Conservation (phyloP, 2,113 vertebrate species). For the Tautogolabrus adspersus region DNA sequence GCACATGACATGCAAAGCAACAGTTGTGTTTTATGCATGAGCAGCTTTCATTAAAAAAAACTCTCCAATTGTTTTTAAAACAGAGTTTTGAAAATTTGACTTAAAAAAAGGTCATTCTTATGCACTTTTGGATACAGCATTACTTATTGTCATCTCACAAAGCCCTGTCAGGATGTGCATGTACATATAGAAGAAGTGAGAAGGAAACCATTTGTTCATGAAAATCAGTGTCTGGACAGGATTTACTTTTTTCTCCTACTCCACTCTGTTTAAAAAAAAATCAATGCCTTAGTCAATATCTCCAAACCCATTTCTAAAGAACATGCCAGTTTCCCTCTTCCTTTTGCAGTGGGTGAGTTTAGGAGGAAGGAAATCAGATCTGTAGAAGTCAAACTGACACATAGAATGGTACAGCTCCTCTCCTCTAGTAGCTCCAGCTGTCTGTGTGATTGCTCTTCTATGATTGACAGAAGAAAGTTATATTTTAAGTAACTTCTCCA, state of each 20-base stretch:
- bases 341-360: conserved; percentile 47
- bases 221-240: conserved; percentile 55
- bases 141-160: conserved; percentile 6
- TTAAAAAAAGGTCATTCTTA: not conserved
- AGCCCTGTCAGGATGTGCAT: not conserved
- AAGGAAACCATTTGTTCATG: conserved; percentile 26
- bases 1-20: not conserved
- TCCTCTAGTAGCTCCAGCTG: conserved; percentile 31
- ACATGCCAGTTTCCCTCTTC: conserved; percentile 59
- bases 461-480: conserved; percentile 39
- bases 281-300: conserved; percentile 78
- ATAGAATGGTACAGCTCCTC: conserved; percentile 31
- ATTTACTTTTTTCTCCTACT: conserved; percentile 67
- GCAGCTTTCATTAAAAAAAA: not conserved
- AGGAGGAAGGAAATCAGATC: conserved; percentile 29
- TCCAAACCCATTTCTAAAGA: conserved; percentile 56
- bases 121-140: not conserved
- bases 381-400: conserved; percentile 43
- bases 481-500: not conserved
- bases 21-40: not conserved
- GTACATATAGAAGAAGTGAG: not conserved
- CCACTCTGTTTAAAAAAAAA: conserved; percentile 61
- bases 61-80: not conserved
- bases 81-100: not conserved
- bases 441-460: conserved; percentile 39